Conservation (phyloP, 2,113 vertebrate genomes). For the Carettochelys insculpta region DNA sequence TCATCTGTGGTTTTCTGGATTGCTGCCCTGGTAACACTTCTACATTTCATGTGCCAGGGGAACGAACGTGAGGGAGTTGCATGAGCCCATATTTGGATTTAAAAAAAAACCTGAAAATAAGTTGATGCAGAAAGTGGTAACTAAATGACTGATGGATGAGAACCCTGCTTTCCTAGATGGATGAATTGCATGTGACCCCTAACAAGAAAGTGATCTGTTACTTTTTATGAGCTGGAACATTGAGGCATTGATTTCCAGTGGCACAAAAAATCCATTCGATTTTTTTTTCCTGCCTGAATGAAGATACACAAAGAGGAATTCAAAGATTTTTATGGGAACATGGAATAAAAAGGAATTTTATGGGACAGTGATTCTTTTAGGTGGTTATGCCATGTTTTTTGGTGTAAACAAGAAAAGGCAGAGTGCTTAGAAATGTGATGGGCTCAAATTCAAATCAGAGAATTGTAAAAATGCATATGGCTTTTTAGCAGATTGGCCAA, state of each 20-base stretch:
- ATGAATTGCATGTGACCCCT: background rate
- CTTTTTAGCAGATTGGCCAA: too few relatives aligned
- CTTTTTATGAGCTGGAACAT: background rate
- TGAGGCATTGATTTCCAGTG: background rate
- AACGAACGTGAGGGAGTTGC: rapidly evolving
- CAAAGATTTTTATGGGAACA: background rate
- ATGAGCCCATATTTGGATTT: background rate
- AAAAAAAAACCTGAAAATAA: background rate
- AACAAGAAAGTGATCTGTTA: background rate
- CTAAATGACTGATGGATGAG: background rate
- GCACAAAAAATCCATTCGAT: background rate
- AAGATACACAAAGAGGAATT: background rate
- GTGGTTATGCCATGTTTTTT: background rate
- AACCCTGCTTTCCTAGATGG: background rate
- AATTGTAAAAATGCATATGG: too few relatives aligned
- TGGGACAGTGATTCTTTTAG: background rate
- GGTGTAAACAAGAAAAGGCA: background rate
- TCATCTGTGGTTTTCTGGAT: background rate
- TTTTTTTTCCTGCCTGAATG: background rate
- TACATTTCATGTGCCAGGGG: background rate
- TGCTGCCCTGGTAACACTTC: background rate
- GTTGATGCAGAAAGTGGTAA: background rate
- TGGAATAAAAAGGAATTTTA: background rate
- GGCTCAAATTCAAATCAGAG: background rate
- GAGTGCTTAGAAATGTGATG: background rate